Base-by-base conservation (phyloP, 2,797 vertebrate genomes). In the Gobio occitaniae region DNA sequence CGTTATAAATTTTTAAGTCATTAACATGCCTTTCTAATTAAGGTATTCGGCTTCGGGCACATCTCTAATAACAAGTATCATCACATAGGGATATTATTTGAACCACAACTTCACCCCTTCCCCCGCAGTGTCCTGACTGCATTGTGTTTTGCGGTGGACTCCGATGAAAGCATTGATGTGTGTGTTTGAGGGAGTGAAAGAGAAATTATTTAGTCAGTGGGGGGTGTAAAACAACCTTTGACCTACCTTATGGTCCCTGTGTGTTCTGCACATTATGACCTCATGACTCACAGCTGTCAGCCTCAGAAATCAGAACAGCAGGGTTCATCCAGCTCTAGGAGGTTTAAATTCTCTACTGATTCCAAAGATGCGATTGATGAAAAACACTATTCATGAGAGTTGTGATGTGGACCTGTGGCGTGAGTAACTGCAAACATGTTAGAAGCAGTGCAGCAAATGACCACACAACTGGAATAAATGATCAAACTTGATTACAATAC, bases 381-480 rank as follows among this genome's bases (percentile, higher is more conserved):
- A 82, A 44, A 38, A 69, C 70, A 82, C 29, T 12, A 61, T 76
- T 48, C n/a, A 21, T 41, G 44, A 47, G 56, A 59, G 47, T 16
- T 81, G 38, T 19, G 79, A 86, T 74, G 36, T 48, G 15, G 81
- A 82, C 48, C 41, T 56, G 6, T 78, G 70, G 25, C 48, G 6
- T 88, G 74, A 87, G 88, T 78, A 89, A 80, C 54, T 50, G 16
- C 44, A 68, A 72, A 38, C 56, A n/a, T 38, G 68, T 78, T 70
- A 61, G 47, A 52, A 65, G 13, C 41, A 66, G n/a, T 68, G 52
- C 21, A 78, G 68, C 52, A 80, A 83, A 59, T 66, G 50, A 70
- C 78, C 50, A 36, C 10, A 66, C 76, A 76, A 83, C 80, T 87
- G 88, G 83, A 81, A 86, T 85, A 61, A 79, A 85, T 88, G 86